Conservation (phyloP, 2,797 vertebrate genomes). For the Agapornis canus region DNA sequence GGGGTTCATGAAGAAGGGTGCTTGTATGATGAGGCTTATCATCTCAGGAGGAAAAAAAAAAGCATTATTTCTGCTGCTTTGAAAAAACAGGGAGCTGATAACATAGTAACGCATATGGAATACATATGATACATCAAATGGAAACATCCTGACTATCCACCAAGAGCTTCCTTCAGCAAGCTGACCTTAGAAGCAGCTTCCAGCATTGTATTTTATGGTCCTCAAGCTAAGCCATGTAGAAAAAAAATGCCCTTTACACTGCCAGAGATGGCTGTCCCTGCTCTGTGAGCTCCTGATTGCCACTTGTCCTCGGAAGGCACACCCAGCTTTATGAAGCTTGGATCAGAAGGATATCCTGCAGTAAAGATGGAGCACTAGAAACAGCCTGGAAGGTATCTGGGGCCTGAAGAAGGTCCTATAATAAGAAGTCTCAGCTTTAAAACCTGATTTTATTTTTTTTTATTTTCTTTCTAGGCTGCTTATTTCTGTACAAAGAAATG, state of each 20-base stretch:
- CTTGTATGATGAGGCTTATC: neutral
- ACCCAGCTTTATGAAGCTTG: neutral
- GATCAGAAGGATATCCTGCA: neutral
- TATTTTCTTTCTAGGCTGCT: neutral
- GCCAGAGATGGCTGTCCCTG: neutral
- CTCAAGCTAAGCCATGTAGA: neutral
- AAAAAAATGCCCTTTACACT: neutral
- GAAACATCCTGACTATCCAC: neutral
- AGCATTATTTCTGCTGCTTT: neutral
- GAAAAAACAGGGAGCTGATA: neutral
- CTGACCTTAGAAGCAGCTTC: neutral
- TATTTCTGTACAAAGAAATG: neutral
- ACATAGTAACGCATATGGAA: neutral
- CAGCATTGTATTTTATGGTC: neutral
- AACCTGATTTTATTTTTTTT: neutral
- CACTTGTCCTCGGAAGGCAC: neutral
- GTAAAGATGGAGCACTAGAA: neutral
- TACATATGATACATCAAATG: rapidly evolving
- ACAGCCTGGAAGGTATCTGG: neutral
- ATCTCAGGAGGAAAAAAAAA: neutral
- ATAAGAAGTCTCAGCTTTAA: neutral
- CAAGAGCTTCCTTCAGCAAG: neutral
- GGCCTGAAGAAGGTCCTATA: neutral
- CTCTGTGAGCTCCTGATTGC: neutral
- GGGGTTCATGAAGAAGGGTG: neutral